A percentile compares a stretch with the other conserved stretches of the same genome.
phyloP scores from a whole-genome alignment of 1,140 invertebrate species.

The Phortica variegata region DNA sequence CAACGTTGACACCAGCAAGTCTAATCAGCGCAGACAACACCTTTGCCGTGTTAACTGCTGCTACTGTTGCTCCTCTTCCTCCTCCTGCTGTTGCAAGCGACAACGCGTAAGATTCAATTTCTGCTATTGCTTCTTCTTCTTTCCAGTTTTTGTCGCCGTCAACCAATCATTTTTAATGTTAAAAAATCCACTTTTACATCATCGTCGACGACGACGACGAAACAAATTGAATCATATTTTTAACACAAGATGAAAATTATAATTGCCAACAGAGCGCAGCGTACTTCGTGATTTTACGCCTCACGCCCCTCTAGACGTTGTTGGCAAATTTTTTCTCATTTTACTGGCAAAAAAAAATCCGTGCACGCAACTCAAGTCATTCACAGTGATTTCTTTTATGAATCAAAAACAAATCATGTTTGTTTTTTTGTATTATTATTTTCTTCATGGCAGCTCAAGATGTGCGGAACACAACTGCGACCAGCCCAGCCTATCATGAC shows the following conservation, averaged over 20 bases:
- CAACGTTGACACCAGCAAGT: slow-evolving; percentile 50
- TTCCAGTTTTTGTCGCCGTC: neutral
- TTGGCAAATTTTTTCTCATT: slow-evolving; percentile 13
- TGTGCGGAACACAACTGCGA: too few species aligned
- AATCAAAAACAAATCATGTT: too few species aligned
- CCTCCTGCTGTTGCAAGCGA: too few species aligned
- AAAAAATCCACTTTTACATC: slow-evolving; percentile 8
- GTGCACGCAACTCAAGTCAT: too few species aligned
- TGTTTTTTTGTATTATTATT: too few species aligned
- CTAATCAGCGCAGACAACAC: slow-evolving; percentile 47
- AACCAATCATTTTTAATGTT: neutral
- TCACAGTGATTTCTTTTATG: too few species aligned
- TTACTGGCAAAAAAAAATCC: too few species aligned
- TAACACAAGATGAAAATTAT: slow-evolving; percentile 47
- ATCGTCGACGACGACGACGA: slow-evolving; percentile 12
- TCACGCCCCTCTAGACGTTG: slow-evolving; percentile 18
- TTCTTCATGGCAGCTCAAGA: too few species aligned
- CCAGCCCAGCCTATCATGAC: too few species aligned
- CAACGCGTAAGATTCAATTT: too few species aligned
- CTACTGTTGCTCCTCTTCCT: slow-evolving; percentile 12
- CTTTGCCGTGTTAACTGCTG: neutral
- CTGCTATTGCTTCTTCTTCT: slow-evolving; percentile 1
- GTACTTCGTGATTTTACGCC: slow-evolving; percentile 9
- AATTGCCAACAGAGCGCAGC: slow-evolving; percentile 47
- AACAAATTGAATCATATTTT: slow-evolving; percentile 51